A percentile compares a stretch with the other conserved stretches of the same genome.
Evolutionary conservation across 2,113 vertebrate genomes (phyloP).

Genomic region (Burhinus bistriatus): DNA sequence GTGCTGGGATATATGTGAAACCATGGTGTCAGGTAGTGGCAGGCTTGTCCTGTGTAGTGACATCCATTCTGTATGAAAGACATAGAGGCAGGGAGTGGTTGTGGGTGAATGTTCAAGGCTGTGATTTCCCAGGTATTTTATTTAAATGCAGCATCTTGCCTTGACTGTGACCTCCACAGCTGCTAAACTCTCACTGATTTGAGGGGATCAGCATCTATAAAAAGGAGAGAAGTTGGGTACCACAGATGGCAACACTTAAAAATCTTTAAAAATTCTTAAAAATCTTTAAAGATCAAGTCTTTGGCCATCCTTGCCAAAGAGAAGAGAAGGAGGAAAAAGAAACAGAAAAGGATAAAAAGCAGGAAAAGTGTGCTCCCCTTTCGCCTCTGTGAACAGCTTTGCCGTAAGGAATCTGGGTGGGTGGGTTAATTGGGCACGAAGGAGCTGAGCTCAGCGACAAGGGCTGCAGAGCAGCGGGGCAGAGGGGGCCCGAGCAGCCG

Average conservation of each 20-base stretch:
- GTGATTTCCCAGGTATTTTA: background rate
- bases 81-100: background rate
- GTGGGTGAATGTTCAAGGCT: background rate
- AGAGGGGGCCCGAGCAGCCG: background rate
- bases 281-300: background rate
- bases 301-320: background rate
- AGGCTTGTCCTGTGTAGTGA: background rate
- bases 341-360: background rate
- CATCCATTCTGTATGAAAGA: background rate
- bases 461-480: too few relatives aligned
- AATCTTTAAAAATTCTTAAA: background rate
- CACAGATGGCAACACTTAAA: fast-evolving
- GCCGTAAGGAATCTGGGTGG: background rate
- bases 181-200: background rate
- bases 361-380: background rate
- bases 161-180: background rate
- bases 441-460: too few relatives aligned
- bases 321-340: background rate
- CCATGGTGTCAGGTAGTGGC: background rate
- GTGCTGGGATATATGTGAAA: background rate
- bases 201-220: background rate
- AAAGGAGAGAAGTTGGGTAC: background rate
- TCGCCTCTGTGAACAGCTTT: background rate
- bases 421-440: background rate
- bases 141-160: background rate